A percentile compares a stretch with the other conserved stretches of the same genome.
Conservation (phyloP, 2,888 invertebrate species). For the Drosophila acutilabella region DNA sequence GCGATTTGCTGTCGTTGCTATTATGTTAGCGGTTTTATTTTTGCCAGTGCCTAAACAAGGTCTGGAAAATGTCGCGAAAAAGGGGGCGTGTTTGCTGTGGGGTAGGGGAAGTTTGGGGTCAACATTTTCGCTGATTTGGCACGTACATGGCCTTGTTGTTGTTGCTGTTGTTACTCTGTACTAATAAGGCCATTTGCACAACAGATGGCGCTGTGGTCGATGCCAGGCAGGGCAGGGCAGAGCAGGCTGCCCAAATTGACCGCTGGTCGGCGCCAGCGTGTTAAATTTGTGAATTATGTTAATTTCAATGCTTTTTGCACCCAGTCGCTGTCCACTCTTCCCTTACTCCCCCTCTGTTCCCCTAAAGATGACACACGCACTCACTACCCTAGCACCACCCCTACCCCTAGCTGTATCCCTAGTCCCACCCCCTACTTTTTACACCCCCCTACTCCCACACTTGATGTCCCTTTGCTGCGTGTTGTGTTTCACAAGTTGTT, state of each 20-base stretch:
- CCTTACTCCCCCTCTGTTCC: not conserved
- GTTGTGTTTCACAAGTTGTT: conserved; percentile 72
- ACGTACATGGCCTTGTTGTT: conserved; percentile 53
- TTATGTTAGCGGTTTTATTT: conserved; percentile 38
- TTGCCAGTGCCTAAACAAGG: not conserved
- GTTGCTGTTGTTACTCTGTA: conserved; percentile 22
- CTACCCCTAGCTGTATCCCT: not conserved
- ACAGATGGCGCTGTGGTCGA: conserved; percentile 57
- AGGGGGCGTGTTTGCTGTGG: not conserved
- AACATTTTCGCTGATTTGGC: conserved; percentile 65
- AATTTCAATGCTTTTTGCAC: conserved; percentile 44
- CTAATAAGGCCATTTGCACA: conserved; percentile 62
- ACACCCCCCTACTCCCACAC: not conserved
- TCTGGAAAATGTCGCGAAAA: not conserved
- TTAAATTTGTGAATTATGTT: conserved; percentile 75
- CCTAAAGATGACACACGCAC: not conserved
- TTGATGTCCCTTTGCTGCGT: conserved; percentile 40
- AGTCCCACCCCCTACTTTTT: not conserved
- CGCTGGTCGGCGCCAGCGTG: conserved; percentile 62
- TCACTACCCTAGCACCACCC: not conserved
- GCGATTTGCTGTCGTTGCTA: conserved; percentile 61
- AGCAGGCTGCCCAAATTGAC: conserved; percentile 44
- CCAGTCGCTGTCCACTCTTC: not conserved
- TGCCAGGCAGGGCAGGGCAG: too few relatives aligned
- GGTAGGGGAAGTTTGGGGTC: not conserved